Evolutionary conservation across 2,797 vertebrate species (phyloP), one percentile per base, ranked within the genome.

Genomic region (Podargus strigoides): DNA sequence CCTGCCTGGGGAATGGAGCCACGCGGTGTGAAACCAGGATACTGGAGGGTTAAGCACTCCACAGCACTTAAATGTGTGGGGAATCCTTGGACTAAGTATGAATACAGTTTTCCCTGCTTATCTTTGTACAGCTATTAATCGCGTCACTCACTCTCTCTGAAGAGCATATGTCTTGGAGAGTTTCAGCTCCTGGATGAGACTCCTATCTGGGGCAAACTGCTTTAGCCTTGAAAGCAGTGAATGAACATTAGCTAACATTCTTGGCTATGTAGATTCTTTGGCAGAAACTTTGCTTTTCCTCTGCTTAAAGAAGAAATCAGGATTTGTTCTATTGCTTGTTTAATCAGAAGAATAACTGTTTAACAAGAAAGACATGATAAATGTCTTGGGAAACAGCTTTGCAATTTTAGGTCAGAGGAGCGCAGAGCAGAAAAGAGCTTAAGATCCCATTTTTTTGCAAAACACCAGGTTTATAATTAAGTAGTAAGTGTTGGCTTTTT

Each of bases 211-310:
- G 75, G 55, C n/a, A 90, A 75, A 78, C 34, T 70, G 24, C 36
- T 69, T 91, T 75, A 74, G 39, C 34, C 32, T 73, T 60, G n/a
- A 81, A 53, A 87, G 41, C 67, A 37, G 1, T 67, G 53, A 59
- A 85, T 34, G 41, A 80, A 50, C 49, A 19, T 82, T 76, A 83
- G n/a, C 56, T 85, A 70, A 44, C 34, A 5, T 28, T 80, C 36
- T 64, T 52, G 90, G 56, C 70, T 70, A 3, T 75, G 28, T 68
- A 75, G 68, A 72, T 56, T 66, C 87, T 82, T 85, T 90, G 90
- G 83, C 64, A 83, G 74, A 95, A 93, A 41, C n/a, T 80, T 89
- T 68, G 42, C 49, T 88, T 91, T 94, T 93, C 77, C 23, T 53
- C 52, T 70, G 41, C 70, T 82, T 89, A 58, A 90, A 96, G 63